These are phyloP conservation scores for Lomographa bimaculata DNA, from an alignment of 2,888 invertebrate genomes.

Conservation along the genomic window DNA sequence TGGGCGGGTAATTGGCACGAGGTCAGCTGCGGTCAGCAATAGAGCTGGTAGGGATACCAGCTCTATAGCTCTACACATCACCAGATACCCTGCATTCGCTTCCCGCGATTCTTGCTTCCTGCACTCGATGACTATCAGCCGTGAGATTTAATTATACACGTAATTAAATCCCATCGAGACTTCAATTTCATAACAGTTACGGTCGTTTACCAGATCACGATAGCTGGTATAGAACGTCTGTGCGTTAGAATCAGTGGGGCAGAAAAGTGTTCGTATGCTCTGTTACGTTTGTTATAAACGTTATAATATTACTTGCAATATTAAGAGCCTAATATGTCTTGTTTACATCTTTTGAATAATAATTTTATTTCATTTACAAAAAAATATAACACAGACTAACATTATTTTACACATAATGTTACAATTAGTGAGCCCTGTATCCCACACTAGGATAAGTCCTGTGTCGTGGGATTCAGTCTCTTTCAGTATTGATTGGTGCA, in stretches of 20 bases:
- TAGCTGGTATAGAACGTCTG: slow-evolving; percentile 22
- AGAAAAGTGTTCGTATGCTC: slow-evolving; percentile 6
- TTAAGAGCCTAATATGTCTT: too few relatives aligned
- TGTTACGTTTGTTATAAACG: too few relatives aligned
- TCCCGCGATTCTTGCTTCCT: slow-evolving; percentile 28
- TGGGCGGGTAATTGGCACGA: slow-evolving; percentile 75
- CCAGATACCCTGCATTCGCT: slow-evolving; percentile 46
- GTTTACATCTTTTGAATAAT: too few relatives aligned
- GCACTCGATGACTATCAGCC: slow-evolving; percentile 39
- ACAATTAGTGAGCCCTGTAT: too few relatives aligned
- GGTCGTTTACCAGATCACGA: slow-evolving; percentile 39
- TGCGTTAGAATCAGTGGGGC: slow-evolving; percentile 13
- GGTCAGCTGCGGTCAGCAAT: slow-evolving; percentile 57
- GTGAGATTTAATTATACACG: slow-evolving; percentile 58
- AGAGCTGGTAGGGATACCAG: slow-evolving; percentile 23
- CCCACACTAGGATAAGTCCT: too few relatives aligned
- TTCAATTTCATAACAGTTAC: slow-evolving; percentile 48
- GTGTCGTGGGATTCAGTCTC: too few relatives aligned
- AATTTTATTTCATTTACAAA: too few relatives aligned
- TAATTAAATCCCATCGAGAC: slow-evolving; percentile 53
- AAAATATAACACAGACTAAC: too few relatives aligned
- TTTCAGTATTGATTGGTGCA: too few relatives aligned
- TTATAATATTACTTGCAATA: too few relatives aligned
- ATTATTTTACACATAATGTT: too few relatives aligned
- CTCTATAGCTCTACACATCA: slow-evolving; percentile 41